Evolutionary conservation across 2,888 invertebrate genomes (phyloP).

Genomic region (Anoncus sp.): DNA sequence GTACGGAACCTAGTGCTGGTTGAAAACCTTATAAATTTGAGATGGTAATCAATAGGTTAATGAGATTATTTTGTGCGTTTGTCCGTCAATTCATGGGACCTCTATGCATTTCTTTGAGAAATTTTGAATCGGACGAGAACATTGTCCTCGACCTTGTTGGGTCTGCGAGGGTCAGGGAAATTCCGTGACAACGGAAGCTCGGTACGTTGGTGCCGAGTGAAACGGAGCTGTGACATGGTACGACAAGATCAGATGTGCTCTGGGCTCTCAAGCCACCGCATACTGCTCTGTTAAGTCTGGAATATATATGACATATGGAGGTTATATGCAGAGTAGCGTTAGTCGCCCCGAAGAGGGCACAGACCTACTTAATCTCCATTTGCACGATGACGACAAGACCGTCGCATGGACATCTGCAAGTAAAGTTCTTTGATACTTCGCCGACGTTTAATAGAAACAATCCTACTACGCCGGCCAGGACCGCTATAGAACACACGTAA

Average conservation of each 20-base stretch:
- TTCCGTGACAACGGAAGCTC: not conserved
- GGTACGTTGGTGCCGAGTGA: not conserved
- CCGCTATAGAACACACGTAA: slow-evolving; percentile 29
- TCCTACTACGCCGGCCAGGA: slow-evolving; percentile 57
- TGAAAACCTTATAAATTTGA: too few species aligned
- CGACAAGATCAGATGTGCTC: not conserved
- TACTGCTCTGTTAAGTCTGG: not conserved
- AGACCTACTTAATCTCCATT: slow-evolving; percentile 74
- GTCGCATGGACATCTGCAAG: slow-evolving; percentile 62
- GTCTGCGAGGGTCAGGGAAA: slow-evolving; percentile 9
- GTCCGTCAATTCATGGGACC: not conserved
- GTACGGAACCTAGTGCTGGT: too few species aligned
- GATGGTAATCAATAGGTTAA: too few species aligned
- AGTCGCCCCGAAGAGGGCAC: slow-evolving; percentile 60
- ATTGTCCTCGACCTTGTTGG: not conserved
- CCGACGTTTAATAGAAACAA: slow-evolving; percentile 77
- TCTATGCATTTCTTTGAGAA: not conserved
- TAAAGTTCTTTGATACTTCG: slow-evolving; percentile 74
- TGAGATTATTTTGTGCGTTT: too few species aligned
- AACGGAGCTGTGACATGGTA: not conserved
- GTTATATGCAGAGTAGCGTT: slow-evolving; percentile 52
- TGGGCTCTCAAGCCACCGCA: not conserved
- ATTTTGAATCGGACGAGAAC: not conserved
- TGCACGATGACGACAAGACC: slow-evolving; percentile 64
- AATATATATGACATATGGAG: slow-evolving; percentile 22